Evolutionary conservation across 2,888 invertebrate species (phyloP).

Genomic region (Germaria angustata): DNA sequence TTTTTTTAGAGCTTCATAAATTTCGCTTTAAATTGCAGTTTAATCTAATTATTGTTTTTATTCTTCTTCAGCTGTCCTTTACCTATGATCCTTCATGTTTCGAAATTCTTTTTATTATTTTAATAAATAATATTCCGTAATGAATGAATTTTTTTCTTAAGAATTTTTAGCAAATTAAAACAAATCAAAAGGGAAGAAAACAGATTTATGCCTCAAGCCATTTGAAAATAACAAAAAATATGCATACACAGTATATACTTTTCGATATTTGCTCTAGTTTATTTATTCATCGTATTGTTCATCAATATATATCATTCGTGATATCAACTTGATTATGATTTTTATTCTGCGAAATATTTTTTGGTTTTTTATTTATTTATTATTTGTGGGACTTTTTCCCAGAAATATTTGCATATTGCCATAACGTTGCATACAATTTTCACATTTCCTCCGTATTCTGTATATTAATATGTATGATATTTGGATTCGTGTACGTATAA

Average conservation of each 20-base stretch:
- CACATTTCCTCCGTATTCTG: conserved; percentile 4
- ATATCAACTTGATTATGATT: conserved; percentile 14
- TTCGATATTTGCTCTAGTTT: not conserved
- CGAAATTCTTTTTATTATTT: too few relatives aligned
- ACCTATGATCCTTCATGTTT: too few relatives aligned
- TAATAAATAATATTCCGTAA: not conserved
- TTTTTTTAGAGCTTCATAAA: too few relatives aligned
- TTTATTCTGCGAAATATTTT: not conserved
- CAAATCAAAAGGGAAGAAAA: not conserved
- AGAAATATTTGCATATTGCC: conserved; percentile 26
- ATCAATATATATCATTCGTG: not conserved
- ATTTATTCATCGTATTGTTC: not conserved
- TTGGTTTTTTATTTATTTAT: not conserved
- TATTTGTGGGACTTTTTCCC: not conserved
- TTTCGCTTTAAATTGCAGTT: too few relatives aligned
- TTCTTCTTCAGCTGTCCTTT: too few relatives aligned
- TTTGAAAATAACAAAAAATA: not conserved
- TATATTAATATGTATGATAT: not conserved
- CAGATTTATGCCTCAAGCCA: not conserved
- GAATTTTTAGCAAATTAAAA: not conserved
- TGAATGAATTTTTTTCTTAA: not conserved
- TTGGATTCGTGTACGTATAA: not conserved
- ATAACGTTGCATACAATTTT: conserved; percentile 6
- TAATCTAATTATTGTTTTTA: too few relatives aligned
- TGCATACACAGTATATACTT: too few relatives aligned